Evolutionary conservation across 2,113 vertebrate species (phyloP), one percentile per base, ranked within the genome.

Genomic region (Zosterops lateralis): DNA sequence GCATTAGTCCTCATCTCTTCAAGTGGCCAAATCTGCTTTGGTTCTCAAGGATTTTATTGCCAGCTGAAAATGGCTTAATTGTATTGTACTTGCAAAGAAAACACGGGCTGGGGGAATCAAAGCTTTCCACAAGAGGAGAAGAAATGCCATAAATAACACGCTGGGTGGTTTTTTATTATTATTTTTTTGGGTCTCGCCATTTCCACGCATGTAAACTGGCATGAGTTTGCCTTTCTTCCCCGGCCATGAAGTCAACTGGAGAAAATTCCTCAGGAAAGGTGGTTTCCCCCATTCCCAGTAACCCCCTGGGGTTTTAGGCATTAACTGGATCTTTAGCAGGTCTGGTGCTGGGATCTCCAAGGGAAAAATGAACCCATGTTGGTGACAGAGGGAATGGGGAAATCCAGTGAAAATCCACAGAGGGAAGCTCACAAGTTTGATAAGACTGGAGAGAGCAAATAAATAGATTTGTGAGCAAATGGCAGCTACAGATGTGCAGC

Each of bases 51-150:
- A 72, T 91, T 96, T 96, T 96, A 91, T 92, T 97, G 92, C 95
- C 94, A 91, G 91, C 74, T 94, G 95, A 89, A 95, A 95, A 97
- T 81, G 92, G 92, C 90, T 95, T 93, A 71, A 95, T 95, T 96
- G 90, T 94, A 83, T 84, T 96, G 87, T 83, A 28, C 83, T 96
- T 62, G 57, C 86, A 89, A 84, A 79, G 60, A 94, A 96, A 95
- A 92, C 83, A 95, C 3, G 38, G 89, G 87, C 92, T 97, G 93
- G 75, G 72, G 74, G 90, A 95, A 92, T 87, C 91, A 93, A 94
- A 92, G 96, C 60, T 92, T 91, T 93, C 85, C 84, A 93, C 92
- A 94, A 89, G 90, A 95, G 76, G 96, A 92, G 97, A 93, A 97
- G 80, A 80, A 66, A 93, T 44, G 62, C 79, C 80, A 75, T 97